phyloP scores from a whole-genome alignment of 2,113 vertebrate species.

The Anhinga rufa region DNA sequence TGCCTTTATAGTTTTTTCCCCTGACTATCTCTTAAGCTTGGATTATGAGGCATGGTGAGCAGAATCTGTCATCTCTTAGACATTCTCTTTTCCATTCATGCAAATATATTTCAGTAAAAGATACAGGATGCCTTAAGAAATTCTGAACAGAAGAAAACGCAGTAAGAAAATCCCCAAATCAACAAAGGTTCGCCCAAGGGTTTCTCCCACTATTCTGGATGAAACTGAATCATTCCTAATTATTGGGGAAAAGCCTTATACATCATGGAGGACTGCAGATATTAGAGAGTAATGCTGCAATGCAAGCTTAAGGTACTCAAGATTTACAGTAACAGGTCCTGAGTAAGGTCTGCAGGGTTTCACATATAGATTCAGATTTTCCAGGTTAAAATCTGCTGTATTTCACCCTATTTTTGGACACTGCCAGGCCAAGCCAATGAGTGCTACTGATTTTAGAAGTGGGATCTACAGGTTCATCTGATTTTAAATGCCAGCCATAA shows the following conservation, averaged over 20 bases:
- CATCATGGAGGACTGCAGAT: not conserved
- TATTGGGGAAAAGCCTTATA: not conserved
- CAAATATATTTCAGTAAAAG: not conserved
- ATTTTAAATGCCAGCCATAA: not conserved
- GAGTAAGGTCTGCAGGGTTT: not conserved
- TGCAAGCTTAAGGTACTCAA: not conserved
- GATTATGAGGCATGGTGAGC: not conserved
- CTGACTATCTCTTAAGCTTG: not conserved
- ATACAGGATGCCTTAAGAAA: not conserved
- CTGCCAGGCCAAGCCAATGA: not conserved
- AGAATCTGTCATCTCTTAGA: not conserved
- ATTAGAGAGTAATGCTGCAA: not conserved
- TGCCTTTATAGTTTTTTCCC: not conserved
- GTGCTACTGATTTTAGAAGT: not conserved
- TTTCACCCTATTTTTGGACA: not conserved
- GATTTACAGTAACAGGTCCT: not conserved
- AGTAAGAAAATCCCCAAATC: not conserved
- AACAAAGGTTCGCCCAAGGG: not conserved
- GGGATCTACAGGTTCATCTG: not conserved
- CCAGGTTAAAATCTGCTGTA: not conserved
- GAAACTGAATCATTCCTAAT: not conserved
- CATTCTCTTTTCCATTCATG: not conserved
- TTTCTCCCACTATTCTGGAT: not conserved
- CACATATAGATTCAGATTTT: not conserved
- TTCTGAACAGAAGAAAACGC: not conserved